These are phyloP conservation scores for Sylvia borin DNA, from an alignment of 2,797 vertebrate genomes.

Conservation along the genomic window DNA sequence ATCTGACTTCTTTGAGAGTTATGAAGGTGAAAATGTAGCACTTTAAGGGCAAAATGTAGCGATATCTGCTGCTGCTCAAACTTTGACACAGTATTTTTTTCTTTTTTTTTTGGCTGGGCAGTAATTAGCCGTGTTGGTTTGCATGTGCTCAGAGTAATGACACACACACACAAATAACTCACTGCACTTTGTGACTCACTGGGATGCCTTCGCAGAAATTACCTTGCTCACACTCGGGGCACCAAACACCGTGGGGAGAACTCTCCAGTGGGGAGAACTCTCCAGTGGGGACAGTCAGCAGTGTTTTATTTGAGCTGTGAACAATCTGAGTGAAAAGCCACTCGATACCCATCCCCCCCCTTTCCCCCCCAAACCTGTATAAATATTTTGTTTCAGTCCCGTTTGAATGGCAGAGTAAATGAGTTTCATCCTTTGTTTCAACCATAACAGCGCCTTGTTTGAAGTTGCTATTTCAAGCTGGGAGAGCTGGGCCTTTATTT, in stretches of 20 bases:
- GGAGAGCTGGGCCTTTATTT: conserved; percentile 28
- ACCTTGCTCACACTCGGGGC: neutral
- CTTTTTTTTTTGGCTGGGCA: neutral
- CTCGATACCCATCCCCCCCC: neutral
- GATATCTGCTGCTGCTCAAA: conserved; percentile 11
- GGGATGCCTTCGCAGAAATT: conserved; percentile 57
- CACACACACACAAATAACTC: conserved; percentile 24
- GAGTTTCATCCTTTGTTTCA: conserved; percentile 48
- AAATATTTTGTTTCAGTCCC: conserved; percentile 46
- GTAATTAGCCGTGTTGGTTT: conserved; percentile 10
- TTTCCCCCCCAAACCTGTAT: neutral
- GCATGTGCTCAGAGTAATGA: conserved; percentile 36
- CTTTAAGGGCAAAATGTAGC: neutral
- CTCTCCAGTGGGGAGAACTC: neutral
- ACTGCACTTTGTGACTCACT: conserved; percentile 53
- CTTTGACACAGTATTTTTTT: neutral
- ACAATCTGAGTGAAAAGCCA: neutral
- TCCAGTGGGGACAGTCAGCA: neutral
- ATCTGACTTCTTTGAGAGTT: conserved; percentile 18
- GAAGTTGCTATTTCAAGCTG: conserved; percentile 24
- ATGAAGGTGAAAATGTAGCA: neutral
- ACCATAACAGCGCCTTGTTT: conserved; percentile 13
- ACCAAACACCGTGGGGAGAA: neutral
- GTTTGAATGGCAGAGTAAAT: conserved; percentile 3
- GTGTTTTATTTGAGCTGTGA: neutral